Base-by-base conservation (phyloP, 2,888 invertebrate genomes). In the Heterodera filipjevi region DNA sequence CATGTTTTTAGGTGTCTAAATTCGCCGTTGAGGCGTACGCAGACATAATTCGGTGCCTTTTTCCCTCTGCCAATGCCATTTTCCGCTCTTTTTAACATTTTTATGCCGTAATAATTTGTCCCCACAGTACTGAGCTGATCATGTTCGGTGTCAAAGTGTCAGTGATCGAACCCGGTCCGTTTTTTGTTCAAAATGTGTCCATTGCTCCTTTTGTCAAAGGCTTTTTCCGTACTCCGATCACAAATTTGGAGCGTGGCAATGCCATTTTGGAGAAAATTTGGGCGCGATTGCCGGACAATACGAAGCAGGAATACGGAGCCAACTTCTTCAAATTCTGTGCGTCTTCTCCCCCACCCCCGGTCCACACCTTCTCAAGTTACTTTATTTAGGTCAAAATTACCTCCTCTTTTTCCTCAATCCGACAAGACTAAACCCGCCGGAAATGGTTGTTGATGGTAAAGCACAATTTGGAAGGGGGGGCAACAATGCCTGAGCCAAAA, bases 121-220 rank as follows among this genome's bases (percentile, higher is more conserved):
- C 12, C 22, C n/a, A 33, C 33, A 83, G 87, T 80, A 79, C 84
- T 66, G 88, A 88, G 76, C 68, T 88, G 22, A 77, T 79, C 8
- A 81, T 82, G 22, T 88, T 85, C 77, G 87, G 87, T 22, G 86
- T 88, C 10, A 80, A 83, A 19, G 88, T 89, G 3, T 82, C 83
- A 74, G 79, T 86, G 71, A 77, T 89, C 27, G 89, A 89, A 71
- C 89, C 82, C 87, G 68, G 68, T 68, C 22, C 6, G 68, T 33
- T 19, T 14, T 16, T 32, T 5, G n/a, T n/a, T 14, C 10, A 12
- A 75, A 22, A 33, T 32, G 64, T 66, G 44, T 16, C 6, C 6
- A 2, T 68, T 39, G 27, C 16, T 53, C 33, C 30, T 53, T 33
- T 30, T 14, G 33, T 44, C 22, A 33, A 75, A 49, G 79, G 79